phyloP scores from a whole-genome alignment of 2,797 vertebrate genomes.

The Novumbra hubbsi region DNA sequence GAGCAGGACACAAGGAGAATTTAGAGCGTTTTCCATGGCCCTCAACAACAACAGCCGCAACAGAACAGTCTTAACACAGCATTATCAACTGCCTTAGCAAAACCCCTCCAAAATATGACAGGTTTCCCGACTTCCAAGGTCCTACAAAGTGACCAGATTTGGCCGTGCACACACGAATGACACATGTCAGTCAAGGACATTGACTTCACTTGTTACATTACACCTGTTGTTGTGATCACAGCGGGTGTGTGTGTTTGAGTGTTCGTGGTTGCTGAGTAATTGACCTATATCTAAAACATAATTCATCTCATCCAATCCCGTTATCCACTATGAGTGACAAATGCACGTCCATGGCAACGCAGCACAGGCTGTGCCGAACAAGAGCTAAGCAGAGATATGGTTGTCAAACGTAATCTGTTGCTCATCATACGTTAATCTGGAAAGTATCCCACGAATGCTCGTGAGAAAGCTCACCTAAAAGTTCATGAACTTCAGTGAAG shows the following conservation, averaged over 20 bases:
- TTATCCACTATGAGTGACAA: constrained; percentile 19
- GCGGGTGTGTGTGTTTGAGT: not conserved
- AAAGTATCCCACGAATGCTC: constrained; percentile 42
- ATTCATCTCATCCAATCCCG: constrained; percentile 37
- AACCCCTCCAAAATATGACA: too few species aligned
- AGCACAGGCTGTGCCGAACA: constrained; percentile 52
- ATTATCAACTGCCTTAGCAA: too few species aligned
- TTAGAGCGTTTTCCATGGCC: too few species aligned
- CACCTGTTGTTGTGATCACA: not conserved
- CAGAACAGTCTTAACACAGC: too few species aligned
- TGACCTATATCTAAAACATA: constrained; percentile 34
- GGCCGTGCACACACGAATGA: not conserved
- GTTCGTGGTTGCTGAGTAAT: not conserved
- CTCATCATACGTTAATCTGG: constrained; percentile 43
- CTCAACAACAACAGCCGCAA: too few species aligned
- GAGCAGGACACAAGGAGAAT: too few species aligned
- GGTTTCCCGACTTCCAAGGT: too few species aligned
- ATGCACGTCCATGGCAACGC: constrained; percentile 9
- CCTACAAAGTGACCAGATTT: too few species aligned
- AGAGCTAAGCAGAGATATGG: constrained; percentile 11
- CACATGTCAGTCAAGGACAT: not conserved
- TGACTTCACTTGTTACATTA: not conserved
- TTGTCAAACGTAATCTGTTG: constrained; percentile 50
- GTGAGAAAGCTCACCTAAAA: constrained; percentile 12
- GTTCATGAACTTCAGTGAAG: not conserved